Conservation (phyloP, 2,113 vertebrate species). For the Leiothrix lutea region DNA sequence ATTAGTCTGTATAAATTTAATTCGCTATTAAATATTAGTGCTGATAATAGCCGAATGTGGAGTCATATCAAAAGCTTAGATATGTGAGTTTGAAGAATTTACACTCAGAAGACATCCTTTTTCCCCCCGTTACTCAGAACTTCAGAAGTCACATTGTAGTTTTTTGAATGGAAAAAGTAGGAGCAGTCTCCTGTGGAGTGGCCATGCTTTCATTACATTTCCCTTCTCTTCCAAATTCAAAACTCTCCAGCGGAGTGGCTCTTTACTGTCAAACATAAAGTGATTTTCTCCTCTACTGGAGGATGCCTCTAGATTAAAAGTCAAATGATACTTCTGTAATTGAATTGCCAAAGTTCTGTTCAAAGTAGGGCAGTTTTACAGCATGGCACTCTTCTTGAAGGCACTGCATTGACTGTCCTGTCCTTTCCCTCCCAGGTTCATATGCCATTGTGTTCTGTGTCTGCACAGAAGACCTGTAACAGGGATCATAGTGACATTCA, state of each 20-base stretch:
- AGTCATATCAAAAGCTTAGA: background rate
- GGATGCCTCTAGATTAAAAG: background rate
- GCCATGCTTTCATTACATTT: background rate
- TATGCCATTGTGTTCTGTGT: background rate
- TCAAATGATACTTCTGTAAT: background rate
- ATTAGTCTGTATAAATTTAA: constrained; percentile 31
- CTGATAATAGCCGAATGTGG: constrained; percentile 36
- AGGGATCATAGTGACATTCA: background rate
- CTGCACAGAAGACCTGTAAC: background rate
- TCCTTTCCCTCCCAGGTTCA: background rate
- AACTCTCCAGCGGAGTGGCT: background rate
- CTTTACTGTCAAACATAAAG: background rate
- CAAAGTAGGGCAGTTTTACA: background rate
- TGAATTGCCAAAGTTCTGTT: background rate
- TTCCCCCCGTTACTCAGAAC: background rate
- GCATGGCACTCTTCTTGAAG: background rate
- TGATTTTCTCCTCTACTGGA: background rate
- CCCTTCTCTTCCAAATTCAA: background rate
- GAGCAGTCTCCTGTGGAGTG: background rate
- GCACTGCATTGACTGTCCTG: background rate
- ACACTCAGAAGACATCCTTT: background rate
- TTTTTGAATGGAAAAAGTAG: background rate
- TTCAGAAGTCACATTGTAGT: background rate
- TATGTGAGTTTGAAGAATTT: background rate
- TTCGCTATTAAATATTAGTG: background rate